phyloP scores from a whole-genome alignment of 2,888 invertebrate genomes.

The Macrostomum cliftonense region DNA sequence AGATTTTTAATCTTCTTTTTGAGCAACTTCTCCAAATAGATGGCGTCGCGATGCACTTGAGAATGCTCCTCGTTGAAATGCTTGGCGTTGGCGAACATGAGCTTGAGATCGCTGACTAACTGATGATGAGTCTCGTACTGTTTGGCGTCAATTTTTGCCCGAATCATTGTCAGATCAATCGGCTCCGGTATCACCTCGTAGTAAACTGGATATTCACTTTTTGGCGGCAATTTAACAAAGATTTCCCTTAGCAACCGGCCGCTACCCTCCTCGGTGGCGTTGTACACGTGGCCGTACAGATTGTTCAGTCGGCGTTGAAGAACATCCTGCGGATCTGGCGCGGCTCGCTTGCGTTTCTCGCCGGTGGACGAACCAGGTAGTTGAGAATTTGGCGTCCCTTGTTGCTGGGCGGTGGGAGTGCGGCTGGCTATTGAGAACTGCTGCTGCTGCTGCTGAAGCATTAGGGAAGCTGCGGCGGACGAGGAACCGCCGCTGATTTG shows the following conservation, averaged over 20 bases:
- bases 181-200: slow-evolving; percentile 80
- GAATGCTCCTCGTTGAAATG: slow-evolving; percentile 91
- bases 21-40: slow-evolving; percentile 61
- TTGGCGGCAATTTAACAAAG: slow-evolving; percentile 88
- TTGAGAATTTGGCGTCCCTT: slow-evolving; percentile 15
- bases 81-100: slow-evolving; percentile 94
- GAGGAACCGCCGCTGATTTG: too few relatives aligned
- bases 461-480: too few relatives aligned
- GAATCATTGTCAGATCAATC: slow-evolving; percentile 81
- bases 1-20: slow-evolving; percentile 61
- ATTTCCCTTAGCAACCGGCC: slow-evolving; percentile 68
- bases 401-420: slow-evolving; percentile 16
- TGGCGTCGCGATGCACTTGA: slow-evolving; percentile 80
- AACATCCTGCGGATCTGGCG: not conserved
- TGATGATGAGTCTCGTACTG: slow-evolving; percentile 46
- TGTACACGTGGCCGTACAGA: slow-evolving; percentile 1
- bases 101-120: slow-evolving; percentile 47
- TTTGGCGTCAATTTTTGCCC: slow-evolving; percentile 61
- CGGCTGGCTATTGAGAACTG: too few relatives aligned
- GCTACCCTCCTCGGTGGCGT: slow-evolving; percentile 45
- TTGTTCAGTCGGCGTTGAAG: slow-evolving; percentile 1
- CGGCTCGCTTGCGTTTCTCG: not conserved
- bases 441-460: too few relatives aligned
- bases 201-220: slow-evolving; percentile 80
- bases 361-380: too few relatives aligned